These are phyloP conservation scores for Ditylenchus weischeri DNA, from an alignment of 2,888 invertebrate genomes.

Conservation along the genomic window DNA sequence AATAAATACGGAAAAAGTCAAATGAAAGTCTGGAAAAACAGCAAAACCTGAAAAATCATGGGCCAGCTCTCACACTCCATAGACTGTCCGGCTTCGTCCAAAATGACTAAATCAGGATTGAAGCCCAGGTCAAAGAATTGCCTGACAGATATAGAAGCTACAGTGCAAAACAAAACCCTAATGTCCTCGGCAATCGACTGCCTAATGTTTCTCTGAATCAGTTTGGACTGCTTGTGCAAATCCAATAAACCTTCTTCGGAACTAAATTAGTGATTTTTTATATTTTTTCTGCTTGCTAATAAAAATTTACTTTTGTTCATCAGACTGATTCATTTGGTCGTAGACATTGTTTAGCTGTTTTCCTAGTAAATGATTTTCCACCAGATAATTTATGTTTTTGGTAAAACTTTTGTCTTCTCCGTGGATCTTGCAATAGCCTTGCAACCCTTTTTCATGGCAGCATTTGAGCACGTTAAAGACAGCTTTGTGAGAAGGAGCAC, in stretches of 20 bases:
- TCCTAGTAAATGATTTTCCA: slow-evolving; percentile 9
- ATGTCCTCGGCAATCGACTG: slow-evolving; percentile 19
- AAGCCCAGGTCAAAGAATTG: slow-evolving; percentile 23
- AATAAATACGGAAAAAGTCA: too few relatives aligned
- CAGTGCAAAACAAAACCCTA: slow-evolving; percentile 20
- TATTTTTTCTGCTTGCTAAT: too few relatives aligned
- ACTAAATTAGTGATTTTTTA: not conserved
- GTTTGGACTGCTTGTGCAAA: not conserved
- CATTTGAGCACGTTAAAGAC: slow-evolving; percentile 22
- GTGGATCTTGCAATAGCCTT: slow-evolving; percentile 15
- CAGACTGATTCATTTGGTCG: not conserved
- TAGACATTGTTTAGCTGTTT: not conserved
- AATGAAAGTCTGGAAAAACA: too few relatives aligned
- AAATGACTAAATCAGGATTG: slow-evolving; percentile 34
- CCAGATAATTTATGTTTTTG: not conserved
- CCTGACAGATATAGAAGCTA: slow-evolving; percentile 17
- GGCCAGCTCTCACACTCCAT: slow-evolving; percentile 34
- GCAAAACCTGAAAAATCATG: slow-evolving; percentile 32
- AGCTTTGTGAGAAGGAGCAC: slow-evolving; percentile 34
- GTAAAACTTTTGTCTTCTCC: not conserved
- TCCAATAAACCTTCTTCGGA: not conserved
- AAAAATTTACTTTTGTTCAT: slow-evolving; percentile 5
- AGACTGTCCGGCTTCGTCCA: slow-evolving; percentile 40
- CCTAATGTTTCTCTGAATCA: not conserved
- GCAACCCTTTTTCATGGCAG: slow-evolving; percentile 11